phyloP scores from a whole-genome alignment of 2,797 vertebrate genomes.

The Brachymystax lenok region DNA sequence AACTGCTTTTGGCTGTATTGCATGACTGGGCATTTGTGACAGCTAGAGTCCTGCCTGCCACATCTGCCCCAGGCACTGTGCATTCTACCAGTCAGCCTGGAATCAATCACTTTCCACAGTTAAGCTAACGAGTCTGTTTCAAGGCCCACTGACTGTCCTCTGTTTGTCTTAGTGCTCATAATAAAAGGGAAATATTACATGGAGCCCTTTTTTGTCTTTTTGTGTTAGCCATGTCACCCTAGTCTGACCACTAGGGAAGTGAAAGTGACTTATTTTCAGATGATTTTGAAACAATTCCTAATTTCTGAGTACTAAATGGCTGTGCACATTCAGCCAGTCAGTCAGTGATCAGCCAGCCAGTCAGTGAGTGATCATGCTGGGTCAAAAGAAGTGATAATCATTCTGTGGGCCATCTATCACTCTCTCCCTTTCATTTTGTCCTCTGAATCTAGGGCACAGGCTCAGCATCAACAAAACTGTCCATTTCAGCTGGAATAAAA shows the following conservation, averaged over 20 bases:
- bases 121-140: conserved; percentile 57
- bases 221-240: conserved; percentile 14
- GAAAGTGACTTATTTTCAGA: conserved; percentile 1
- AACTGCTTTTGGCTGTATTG: conserved; percentile 75
- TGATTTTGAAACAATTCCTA: background rate
- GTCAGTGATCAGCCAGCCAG: background rate
- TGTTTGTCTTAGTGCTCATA: conserved; percentile 42
- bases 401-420: conserved; percentile 4
- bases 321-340: background rate
- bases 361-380: conserved; percentile 21
- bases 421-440: background rate
- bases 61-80: conserved; percentile 68
- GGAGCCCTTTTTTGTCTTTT: conserved; percentile 27
- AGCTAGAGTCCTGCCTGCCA: conserved; percentile 71
- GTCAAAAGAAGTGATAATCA: conserved; percentile 27
- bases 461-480: conserved; percentile 55
- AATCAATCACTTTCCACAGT: conserved; percentile 70
- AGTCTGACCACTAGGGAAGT: conserved; percentile 18
- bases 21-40: conserved; percentile 82
- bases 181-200: conserved; percentile 13
- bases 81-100: conserved; percentile 59
- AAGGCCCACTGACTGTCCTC: conserved; percentile 47
- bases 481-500: conserved; percentile 52
- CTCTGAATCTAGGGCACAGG: conserved; percentile 55
- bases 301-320: background rate